phyloP scores from a whole-genome alignment of 2,888 invertebrate species.

The Girardia tigrina region DNA sequence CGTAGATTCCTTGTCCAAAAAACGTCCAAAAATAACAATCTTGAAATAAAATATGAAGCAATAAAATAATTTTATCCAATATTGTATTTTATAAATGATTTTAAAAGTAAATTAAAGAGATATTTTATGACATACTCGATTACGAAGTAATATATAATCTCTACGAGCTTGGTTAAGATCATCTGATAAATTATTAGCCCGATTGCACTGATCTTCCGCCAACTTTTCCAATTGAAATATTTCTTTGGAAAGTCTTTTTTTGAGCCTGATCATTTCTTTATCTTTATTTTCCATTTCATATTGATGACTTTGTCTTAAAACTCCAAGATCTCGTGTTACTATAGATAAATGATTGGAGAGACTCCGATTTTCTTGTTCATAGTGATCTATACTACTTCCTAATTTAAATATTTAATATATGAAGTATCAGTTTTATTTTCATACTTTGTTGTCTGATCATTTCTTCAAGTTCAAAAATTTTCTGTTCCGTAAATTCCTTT shows the following conservation, averaged over 20 bases:
- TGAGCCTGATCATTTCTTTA: neutral
- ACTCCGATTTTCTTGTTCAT: neutral
- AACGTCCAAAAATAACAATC: neutral
- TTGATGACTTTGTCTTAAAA: neutral
- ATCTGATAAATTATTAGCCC: slow-evolving; percentile 42
- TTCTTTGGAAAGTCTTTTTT: slow-evolving; percentile 39
- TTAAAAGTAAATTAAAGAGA: neutral
- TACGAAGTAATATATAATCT: neutral
- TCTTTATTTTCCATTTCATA: neutral
- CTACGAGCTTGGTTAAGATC: slow-evolving; percentile 39
- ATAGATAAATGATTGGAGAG: neutral
- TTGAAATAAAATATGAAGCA: neutral
- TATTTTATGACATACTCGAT: neutral
- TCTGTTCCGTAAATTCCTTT: neutral
- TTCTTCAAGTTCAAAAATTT: neutral
- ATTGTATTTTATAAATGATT: neutral
- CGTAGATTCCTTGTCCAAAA: neutral
- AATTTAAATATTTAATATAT: neutral
- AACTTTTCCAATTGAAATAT: slow-evolving; percentile 43
- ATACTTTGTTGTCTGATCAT: neutral
- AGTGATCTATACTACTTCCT: neutral
- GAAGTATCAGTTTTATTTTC: neutral
- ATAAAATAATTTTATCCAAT: neutral
- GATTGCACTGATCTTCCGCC: slow-evolving; percentile 44
- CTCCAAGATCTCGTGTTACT: neutral